phyloP scores from a whole-genome alignment of 2,888 invertebrate genomes.

The Noctua janthe region DNA sequence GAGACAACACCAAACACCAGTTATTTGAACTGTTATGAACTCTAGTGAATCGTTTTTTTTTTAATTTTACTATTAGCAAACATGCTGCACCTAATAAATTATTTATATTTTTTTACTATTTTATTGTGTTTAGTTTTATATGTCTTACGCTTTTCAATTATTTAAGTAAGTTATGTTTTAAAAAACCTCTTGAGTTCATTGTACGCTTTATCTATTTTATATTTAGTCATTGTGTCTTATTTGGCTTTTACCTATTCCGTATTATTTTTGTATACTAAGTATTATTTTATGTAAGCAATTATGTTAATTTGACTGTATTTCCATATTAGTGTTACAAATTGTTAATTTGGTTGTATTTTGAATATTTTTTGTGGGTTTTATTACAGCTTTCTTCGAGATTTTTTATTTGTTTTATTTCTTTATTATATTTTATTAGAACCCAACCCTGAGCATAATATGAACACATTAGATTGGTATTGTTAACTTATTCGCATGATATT shows the following conservation, averaged over 20 bases:
- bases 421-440: constrained; percentile 30
- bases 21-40: constrained; percentile 79
- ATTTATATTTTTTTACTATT: constrained; percentile 56
- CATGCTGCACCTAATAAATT: constrained; percentile 49
- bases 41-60: constrained; percentile 75
- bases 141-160: constrained; percentile 58
- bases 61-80: constrained; percentile 34
- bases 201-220: constrained; percentile 60
- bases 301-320: constrained; percentile 62
- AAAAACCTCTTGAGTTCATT: constrained; percentile 58
- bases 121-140: constrained; percentile 60
- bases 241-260: constrained; percentile 59
- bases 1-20: constrained; percentile 76
- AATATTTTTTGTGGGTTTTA: constrained; percentile 68
- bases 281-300: constrained; percentile 63
- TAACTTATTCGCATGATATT: constrained; percentile 27
- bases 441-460: constrained; percentile 9
- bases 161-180: constrained; percentile 59
- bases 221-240: constrained; percentile 59
- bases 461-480: constrained; percentile 9
- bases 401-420: constrained; percentile 79
- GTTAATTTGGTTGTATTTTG: constrained; percentile 68
- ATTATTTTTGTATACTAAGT: constrained; percentile 62
- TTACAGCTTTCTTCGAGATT: constrained; percentile 74
- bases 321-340: constrained; percentile 57